A percentile compares a stretch with the other conserved stretches of the same genome.
phyloP scores from a whole-genome alignment of 2,888 invertebrate species.

The Crossocerus cetratus region DNA sequence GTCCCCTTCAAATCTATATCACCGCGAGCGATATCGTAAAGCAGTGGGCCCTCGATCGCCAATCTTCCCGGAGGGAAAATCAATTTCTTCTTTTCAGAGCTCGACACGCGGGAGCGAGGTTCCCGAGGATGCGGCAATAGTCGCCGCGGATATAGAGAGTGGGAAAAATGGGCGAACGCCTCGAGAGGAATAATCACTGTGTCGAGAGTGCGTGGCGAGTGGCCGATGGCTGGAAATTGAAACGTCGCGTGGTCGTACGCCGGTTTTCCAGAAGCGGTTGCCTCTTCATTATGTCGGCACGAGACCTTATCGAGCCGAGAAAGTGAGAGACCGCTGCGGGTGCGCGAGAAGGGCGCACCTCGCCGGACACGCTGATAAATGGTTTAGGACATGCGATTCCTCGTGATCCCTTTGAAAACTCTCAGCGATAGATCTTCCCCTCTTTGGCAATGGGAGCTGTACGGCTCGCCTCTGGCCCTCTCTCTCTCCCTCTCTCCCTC shows the following conservation, averaged over 20 bases:
- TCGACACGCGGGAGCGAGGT: too few species aligned
- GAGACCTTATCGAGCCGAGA: conserved; percentile 48
- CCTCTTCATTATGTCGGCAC: conserved; percentile 56
- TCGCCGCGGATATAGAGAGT: too few species aligned
- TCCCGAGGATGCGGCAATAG: too few species aligned
- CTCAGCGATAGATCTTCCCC: conserved; percentile 56
- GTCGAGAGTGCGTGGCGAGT: too few species aligned
- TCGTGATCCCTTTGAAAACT: conserved; percentile 55
- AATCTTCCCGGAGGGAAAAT: too few species aligned
- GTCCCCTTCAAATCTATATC: conserved; percentile 6
- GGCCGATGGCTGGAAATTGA: conserved; percentile 53
- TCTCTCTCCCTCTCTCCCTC: conserved; percentile 13
- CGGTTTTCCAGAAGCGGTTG: conserved; percentile 52
- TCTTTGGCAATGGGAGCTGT: conserved; percentile 50
- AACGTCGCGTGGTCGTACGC: conserved; percentile 32
- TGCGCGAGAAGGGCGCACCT: conserved; percentile 45
- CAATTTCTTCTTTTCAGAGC: too few species aligned
- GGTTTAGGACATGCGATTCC: conserved; percentile 61
- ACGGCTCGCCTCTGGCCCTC: conserved; percentile 19
- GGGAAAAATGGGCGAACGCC: too few species aligned
- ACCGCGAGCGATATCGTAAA: conserved; percentile 11
- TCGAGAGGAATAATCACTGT: too few species aligned
- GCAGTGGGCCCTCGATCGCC: conserved; percentile 15
- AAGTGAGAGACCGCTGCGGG: conserved; percentile 23
- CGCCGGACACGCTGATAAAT: conserved; percentile 57